phyloP scores from a whole-genome alignment of 2,113 vertebrate species.

The Gobio gobio region DNA sequence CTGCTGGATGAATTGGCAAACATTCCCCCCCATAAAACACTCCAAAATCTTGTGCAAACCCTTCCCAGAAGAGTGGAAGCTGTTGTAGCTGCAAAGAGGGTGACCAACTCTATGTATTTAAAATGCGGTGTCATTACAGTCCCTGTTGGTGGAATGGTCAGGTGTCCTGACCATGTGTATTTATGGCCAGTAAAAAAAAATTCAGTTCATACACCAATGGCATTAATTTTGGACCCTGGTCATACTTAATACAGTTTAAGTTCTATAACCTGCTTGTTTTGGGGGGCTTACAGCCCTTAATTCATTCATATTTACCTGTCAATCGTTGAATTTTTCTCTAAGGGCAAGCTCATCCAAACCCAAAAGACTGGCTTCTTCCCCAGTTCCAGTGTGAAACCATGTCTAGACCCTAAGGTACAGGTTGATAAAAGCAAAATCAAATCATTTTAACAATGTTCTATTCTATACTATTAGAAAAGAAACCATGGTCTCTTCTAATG shows the following conservation, averaged over 20 bases:
- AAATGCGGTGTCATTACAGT: no score
- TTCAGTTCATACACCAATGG: neutral
- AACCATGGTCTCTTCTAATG: neutral
- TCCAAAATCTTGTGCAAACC: no score
- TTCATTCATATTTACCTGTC: neutral
- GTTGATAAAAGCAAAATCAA: neutral
- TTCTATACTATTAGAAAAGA: neutral
- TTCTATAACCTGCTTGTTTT: neutral
- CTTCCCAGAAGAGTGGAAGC: no score
- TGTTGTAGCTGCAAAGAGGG: no score
- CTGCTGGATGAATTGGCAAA: no score
- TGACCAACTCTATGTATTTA: no score
- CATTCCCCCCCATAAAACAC: no score
- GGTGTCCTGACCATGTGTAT: neutral
- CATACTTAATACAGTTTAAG: neutral
- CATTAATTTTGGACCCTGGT: neutral
- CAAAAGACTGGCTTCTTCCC: slow-evolving; percentile 93
- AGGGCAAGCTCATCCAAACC: slow-evolving; percentile 88
- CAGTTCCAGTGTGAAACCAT: slow-evolving; percentile 91
- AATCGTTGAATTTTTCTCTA: slow-evolving; percentile 44
- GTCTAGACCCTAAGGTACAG: slow-evolving; percentile 87
- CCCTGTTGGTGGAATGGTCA: no score
- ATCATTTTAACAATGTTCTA: neutral
- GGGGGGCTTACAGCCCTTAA: neutral
- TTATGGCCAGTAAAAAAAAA: neutral